Conservation (phyloP, 2,113 vertebrate species). For the Cottus gobio region DNA sequence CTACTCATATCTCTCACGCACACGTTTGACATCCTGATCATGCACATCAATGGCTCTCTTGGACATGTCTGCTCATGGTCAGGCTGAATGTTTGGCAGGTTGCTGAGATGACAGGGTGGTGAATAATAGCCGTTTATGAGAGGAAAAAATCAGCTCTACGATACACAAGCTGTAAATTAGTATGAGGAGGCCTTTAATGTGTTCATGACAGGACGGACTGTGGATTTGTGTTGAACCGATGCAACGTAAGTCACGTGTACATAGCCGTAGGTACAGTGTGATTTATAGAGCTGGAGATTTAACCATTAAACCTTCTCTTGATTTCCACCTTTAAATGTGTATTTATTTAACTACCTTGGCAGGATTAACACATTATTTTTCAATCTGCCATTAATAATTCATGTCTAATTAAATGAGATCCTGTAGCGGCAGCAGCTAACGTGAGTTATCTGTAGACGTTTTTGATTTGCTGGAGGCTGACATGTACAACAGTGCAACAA, state of each 20-base stretch:
- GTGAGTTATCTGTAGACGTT: not conserved
- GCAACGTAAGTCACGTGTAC: not conserved
- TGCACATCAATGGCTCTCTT: slow-evolving; percentile 1
- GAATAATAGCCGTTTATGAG: slow-evolving; percentile 70
- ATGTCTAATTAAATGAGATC: not conserved
- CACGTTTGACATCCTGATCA: not conserved
- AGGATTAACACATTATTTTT: slow-evolving; percentile 9
- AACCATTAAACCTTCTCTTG: not conserved
- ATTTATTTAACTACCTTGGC: not conserved
- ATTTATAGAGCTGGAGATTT: slow-evolving; percentile 31
- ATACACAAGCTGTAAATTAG: slow-evolving; percentile 60
- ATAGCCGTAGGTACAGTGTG: not conserved
- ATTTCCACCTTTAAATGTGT: slow-evolving; percentile 9
- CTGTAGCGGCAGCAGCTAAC: not conserved
- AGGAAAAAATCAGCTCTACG: slow-evolving; percentile 40
- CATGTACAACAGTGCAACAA: not conserved
- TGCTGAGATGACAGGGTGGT: slow-evolving; percentile 56
- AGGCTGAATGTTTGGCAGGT: slow-evolving; percentile 34
- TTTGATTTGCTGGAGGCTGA: slow-evolving; percentile 1
- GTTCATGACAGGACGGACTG: slow-evolving; percentile 23
- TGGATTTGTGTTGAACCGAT: slow-evolving; percentile 11
- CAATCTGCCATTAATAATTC: slow-evolving; percentile 19
- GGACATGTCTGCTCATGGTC: slow-evolving; percentile 46
- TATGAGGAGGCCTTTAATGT: slow-evolving; percentile 51
- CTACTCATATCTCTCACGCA: not conserved